Conservation (phyloP, 1,140 invertebrate genomes). For the Mactra quadrangularis region DNA sequence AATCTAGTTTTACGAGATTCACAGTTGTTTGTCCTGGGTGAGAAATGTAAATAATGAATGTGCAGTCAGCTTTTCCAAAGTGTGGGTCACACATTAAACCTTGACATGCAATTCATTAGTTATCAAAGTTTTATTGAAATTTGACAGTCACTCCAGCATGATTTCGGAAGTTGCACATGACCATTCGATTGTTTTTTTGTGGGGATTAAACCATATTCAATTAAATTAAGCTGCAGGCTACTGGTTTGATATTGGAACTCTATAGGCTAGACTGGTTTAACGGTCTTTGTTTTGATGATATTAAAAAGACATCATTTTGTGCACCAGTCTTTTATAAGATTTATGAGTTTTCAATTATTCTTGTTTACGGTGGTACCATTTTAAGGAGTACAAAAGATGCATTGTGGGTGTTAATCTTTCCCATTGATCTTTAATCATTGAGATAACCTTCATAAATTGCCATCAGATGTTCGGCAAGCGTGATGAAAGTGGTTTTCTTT, state of each 20-base stretch:
- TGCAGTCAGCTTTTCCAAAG: constrained; percentile 18
- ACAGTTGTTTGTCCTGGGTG: constrained; percentile 38
- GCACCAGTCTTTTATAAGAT: constrained; percentile 11
- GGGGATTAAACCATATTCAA: constrained; percentile 30
- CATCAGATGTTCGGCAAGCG: no score
- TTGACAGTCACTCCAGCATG: constrained; percentile 20
- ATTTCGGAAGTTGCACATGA: constrained; percentile 15
- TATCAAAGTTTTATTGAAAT: constrained; percentile 36
- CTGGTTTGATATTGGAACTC: constrained; percentile 4
- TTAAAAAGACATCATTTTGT: background rate
- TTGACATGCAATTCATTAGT: constrained; percentile 41
- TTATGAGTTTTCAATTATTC: no score
- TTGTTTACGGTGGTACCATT: no score
- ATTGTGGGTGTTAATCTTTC: no score
- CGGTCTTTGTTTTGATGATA: constrained; percentile 24
- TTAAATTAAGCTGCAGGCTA: constrained; percentile 35
- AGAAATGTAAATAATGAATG: constrained; percentile 50
- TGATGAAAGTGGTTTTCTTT: no score
- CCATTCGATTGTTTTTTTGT: constrained; percentile 26
- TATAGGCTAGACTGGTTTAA: constrained; percentile 4
- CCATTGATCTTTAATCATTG: no score
- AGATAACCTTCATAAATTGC: no score
- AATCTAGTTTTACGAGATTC: constrained; percentile 55
- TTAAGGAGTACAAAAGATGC: no score
- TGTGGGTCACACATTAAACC: constrained; percentile 34